phyloP scores from a whole-genome alignment of 2,888 invertebrate genomes.

The Ommatoiulus sabulosus region DNA sequence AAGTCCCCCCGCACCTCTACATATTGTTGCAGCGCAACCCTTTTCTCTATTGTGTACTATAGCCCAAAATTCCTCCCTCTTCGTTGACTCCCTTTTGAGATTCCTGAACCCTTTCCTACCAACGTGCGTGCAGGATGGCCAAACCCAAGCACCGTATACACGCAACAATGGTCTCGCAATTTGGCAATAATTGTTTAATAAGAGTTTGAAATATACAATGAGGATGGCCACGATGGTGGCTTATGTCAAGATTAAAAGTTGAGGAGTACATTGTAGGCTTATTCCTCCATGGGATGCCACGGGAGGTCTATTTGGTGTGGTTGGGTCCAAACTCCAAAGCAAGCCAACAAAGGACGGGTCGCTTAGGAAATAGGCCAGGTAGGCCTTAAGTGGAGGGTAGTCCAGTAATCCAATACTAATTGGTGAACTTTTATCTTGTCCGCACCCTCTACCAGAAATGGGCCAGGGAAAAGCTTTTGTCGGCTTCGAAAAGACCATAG shows the following conservation, averaged over 20 bases:
- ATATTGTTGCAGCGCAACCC: background rate
- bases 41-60: background rate
- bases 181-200: constrained; percentile 7
- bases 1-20: background rate
- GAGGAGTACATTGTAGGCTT: background rate
- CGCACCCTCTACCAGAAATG: background rate
- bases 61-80: background rate
- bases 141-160: background rate
- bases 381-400: background rate
- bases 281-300: background rate
- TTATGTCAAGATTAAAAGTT: background rate
- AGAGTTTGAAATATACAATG: background rate
- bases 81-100: background rate
- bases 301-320: background rate
- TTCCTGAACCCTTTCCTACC: background rate
- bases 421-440: background rate
- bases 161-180: background rate
- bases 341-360: background rate
- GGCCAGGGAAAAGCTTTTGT: constrained; percentile 3
- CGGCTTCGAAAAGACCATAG: background rate
- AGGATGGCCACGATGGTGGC: background rate
- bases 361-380: background rate
- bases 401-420: background rate
- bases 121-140: constrained; percentile 3
- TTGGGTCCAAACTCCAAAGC: background rate